Conservation (phyloP, 1,140 invertebrate genomes). For the Macrotrachela quadricornifera region DNA sequence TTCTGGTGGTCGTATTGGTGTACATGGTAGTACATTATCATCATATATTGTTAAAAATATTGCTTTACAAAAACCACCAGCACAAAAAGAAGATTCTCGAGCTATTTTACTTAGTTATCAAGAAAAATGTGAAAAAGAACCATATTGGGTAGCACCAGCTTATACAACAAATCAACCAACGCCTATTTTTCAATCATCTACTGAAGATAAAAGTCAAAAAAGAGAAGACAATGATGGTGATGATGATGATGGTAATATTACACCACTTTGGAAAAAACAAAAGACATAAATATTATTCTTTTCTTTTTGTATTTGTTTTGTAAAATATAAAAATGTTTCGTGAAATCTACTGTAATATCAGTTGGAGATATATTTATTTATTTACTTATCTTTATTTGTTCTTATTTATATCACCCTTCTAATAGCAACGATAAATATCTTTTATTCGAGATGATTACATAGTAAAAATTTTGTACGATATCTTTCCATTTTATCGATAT, state of each 20-base stretch:
- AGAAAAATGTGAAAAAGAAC: constrained; percentile 85
- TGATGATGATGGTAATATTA: neutral
- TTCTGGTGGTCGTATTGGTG: constrained; percentile 71
- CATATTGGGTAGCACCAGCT: constrained; percentile 79
- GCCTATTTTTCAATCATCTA: constrained; percentile 39
- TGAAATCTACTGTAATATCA: too few species aligned
- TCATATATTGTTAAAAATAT: constrained; percentile 90
- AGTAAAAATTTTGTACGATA: too few species aligned
- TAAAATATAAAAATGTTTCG: too few species aligned
- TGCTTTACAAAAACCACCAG: constrained; percentile 62
- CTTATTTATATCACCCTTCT: too few species aligned
- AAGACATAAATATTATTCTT: neutral
- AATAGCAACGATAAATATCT: too few species aligned
- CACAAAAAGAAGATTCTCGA: constrained; percentile 84
- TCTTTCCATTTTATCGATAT: too few species aligned
- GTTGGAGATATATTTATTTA: too few species aligned
- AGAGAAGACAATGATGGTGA: neutral
- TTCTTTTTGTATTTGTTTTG: neutral
- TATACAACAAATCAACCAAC: constrained; percentile 50
- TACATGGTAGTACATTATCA: constrained; percentile 79
- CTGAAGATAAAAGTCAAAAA: neutral
- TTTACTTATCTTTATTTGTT: too few species aligned
- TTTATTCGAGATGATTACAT: too few species aligned
- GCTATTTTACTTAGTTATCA: constrained; percentile 89
- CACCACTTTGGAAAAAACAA: constrained; percentile 1